Percentiles rank a stretch among this genome's conserved stretches.
These are phyloP conservation scores for Tauraco erythrolophus DNA, from an alignment of 2,113 vertebrate species.

Conservation along the genomic window DNA sequence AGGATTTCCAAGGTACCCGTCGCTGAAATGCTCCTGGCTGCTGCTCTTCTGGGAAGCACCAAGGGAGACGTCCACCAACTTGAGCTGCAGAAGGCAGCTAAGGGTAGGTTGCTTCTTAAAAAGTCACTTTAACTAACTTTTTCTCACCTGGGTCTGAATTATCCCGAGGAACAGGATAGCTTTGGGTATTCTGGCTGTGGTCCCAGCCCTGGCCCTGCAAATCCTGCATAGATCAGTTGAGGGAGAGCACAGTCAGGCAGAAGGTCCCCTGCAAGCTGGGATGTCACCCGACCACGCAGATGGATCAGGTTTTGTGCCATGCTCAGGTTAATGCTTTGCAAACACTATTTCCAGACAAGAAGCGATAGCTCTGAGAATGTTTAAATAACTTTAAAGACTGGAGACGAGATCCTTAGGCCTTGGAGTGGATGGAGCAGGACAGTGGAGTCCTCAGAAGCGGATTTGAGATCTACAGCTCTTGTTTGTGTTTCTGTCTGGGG, in stretches of 20 bases:
- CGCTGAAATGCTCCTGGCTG: neutral
- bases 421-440: neutral
- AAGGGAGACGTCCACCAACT: neutral
- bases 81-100: neutral
- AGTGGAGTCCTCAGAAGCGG: neutral
- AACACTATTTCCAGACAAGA: neutral
- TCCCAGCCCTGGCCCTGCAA: neutral
- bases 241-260: neutral
- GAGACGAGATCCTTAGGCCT: neutral
- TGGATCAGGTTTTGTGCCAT: neutral
- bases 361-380: fast-evolving
- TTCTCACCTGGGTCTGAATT: neutral
- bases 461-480: neutral
- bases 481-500: neutral
- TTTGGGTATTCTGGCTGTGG: neutral
- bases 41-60: neutral
- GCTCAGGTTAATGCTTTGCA: neutral
- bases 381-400: neutral
- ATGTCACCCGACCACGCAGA: neutral
- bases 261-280: neutral
- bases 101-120: neutral
- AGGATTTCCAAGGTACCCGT: neutral
- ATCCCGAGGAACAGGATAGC: neutral
- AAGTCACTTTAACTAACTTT: neutral
- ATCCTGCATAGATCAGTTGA: neutral